Conservation (phyloP, 2,113 vertebrate species). For the Hippopotamus amphibius region DNA sequence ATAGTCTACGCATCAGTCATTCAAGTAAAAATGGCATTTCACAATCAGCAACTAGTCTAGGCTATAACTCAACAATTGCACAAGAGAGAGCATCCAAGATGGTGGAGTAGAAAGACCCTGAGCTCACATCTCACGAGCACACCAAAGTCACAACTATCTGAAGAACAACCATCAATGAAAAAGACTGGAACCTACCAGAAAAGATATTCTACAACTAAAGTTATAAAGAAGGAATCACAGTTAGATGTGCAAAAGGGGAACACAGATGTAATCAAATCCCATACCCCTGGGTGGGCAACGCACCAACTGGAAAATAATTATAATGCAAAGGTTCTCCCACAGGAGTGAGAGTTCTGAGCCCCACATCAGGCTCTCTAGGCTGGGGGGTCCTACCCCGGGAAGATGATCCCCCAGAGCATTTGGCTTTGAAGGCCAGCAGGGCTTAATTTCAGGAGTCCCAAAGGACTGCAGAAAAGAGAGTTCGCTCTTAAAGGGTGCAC, state of each 20-base stretch:
- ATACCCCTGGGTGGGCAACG: neutral
- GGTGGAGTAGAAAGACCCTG: neutral
- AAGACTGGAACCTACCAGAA: neutral
- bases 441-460: neutral
- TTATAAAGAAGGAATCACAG: neutral
- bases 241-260: neutral
- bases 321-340: neutral
- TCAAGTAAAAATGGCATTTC: constrained; percentile 33
- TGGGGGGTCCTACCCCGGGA: neutral
- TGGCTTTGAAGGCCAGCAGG: neutral
- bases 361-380: neutral
- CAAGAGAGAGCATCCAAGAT: neutral
- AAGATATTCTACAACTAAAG: neutral
- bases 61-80: neutral
- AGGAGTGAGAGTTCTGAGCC: neutral
- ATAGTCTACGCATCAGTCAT: neutral
- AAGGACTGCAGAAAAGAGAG: neutral
- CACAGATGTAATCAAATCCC: neutral
- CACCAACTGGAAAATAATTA: neutral
- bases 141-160: neutral
- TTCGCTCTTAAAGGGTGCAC: neutral
- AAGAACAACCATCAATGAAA: neutral
- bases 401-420: neutral
- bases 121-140: neutral
- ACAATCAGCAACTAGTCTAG: neutral